phyloP scores from a whole-genome alignment of 2,888 invertebrate genomes.

The Watsonalla binaria region DNA sequence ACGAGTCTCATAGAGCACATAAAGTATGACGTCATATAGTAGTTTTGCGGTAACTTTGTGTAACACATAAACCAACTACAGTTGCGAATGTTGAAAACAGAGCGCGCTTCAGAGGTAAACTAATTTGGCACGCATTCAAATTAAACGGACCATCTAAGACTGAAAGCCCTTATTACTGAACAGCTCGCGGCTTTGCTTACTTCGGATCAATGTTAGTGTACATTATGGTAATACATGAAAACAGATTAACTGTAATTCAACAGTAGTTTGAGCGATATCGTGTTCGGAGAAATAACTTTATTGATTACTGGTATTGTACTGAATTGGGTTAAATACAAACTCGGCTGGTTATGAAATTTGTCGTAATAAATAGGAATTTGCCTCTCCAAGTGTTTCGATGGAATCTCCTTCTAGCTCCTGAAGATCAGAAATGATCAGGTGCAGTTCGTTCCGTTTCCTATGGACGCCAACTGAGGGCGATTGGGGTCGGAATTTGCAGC shows the following conservation, averaged over 20 bases:
- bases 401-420: constrained; percentile 20
- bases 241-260: neutral
- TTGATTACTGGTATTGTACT: neutral
- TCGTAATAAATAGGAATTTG: constrained; percentile 15
- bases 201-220: neutral
- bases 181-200: constrained; percentile 18
- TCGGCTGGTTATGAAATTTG: neutral
- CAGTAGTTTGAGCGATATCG: neutral
- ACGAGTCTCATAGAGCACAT: constrained; percentile 4
- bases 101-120: constrained; percentile 33
- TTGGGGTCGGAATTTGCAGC: constrained; percentile 27
- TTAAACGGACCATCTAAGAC: constrained; percentile 38
- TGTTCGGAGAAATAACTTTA: neutral
- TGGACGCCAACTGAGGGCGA: constrained; percentile 11
- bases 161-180: constrained; percentile 37
- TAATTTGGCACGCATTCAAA: constrained; percentile 58
- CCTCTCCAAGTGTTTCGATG: constrained; percentile 18
- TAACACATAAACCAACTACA: constrained; percentile 11
- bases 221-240: neutral
- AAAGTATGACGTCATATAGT: constrained; percentile 17
- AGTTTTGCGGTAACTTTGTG: constrained; percentile 20
- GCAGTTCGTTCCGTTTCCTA: constrained; percentile 12
- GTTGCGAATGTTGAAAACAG: constrained; percentile 21
- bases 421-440: constrained; percentile 10
- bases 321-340: neutral